Evolutionary conservation across 2,113 vertebrate genomes (phyloP).

Genomic region (Gasterosteus nipponicus): DNA sequence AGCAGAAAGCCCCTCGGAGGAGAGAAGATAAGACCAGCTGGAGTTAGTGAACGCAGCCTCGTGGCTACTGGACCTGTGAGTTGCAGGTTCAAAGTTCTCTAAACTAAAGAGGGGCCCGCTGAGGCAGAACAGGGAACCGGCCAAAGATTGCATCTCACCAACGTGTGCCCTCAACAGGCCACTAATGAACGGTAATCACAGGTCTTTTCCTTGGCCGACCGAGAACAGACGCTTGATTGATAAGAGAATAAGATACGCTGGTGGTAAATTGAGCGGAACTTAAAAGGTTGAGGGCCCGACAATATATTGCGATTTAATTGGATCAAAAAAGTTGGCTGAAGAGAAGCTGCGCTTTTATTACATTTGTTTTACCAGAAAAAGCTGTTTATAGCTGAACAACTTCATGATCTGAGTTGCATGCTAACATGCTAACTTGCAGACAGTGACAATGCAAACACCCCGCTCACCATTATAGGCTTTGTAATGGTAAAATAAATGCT

Average conservation of each 20-base stretch:
- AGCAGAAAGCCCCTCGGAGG: not conserved
- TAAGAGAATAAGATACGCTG: constrained; percentile 54
- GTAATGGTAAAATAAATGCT: no score
- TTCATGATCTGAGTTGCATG: not conserved
- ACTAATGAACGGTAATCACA: constrained; percentile 74
- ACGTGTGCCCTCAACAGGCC: constrained; percentile 73
- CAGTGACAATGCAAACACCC: no score
- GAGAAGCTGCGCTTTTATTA: constrained; percentile 2
- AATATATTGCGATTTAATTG: constrained; percentile 47
- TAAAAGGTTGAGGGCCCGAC: constrained; percentile 40
- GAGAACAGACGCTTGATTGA: constrained; percentile 71
- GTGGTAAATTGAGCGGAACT: constrained; percentile 62
- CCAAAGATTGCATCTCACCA: constrained; percentile 71
- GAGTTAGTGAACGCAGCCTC: not conserved
- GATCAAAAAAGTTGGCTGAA: constrained; percentile 16
- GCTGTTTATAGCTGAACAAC: constrained; percentile 2
- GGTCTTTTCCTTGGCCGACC: constrained; percentile 71
- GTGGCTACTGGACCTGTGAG: not conserved
- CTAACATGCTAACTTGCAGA: no score
- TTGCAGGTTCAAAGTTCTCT: constrained; percentile 32
- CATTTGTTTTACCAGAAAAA: constrained; percentile 2
- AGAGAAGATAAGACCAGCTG: constrained; percentile 1
- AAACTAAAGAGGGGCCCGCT: constrained; percentile 32
- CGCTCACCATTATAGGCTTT: no score
- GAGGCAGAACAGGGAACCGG: constrained; percentile 52